Evolutionary conservation across 1,140 invertebrate genomes (phyloP).

Genomic region (Lasaia peninsularis): DNA sequence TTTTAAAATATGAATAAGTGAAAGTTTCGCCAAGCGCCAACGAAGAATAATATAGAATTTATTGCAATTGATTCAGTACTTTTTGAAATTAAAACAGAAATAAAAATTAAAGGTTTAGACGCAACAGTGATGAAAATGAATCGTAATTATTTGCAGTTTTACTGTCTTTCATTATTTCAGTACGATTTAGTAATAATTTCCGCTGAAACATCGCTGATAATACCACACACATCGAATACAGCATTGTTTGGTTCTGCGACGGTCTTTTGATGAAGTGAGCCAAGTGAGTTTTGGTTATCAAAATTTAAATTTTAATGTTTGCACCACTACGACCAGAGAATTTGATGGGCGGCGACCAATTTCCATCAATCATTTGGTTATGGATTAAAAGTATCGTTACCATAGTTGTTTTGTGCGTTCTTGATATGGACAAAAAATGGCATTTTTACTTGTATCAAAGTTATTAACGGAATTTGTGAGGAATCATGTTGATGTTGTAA

Average conservation of each 20-base stretch:
- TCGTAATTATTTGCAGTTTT: too few species aligned
- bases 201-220: conserved; percentile 12
- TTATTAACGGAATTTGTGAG: not conserved
- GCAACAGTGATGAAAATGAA: too few species aligned
- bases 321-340: conserved; percentile 34
- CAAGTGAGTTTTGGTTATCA: conserved; percentile 43
- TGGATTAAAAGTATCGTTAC: conserved; percentile 45
- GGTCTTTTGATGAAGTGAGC: conserved; percentile 41
- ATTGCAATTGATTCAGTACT: too few species aligned
- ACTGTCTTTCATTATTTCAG: too few species aligned
- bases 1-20: too few species aligned
- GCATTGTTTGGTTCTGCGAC: conserved; percentile 38
- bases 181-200: not conserved
- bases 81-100: too few species aligned
- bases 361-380: conserved; percentile 47
- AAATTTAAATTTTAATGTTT: conserved; percentile 52
- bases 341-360: conserved; percentile 34
- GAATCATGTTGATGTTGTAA: conserved; percentile 3
- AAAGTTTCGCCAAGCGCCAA: too few species aligned
- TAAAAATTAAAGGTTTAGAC: too few species aligned
- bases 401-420: conserved; percentile 21
- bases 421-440: conserved; percentile 2
- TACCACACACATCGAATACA: conserved; percentile 28
- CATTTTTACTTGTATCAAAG: not conserved
- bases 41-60: too few species aligned